A percentile compares a stretch with the other conserved stretches of the same genome.
Conservation (phyloP, 2,888 invertebrate species). For the Scrobipalpa atriplicella region DNA sequence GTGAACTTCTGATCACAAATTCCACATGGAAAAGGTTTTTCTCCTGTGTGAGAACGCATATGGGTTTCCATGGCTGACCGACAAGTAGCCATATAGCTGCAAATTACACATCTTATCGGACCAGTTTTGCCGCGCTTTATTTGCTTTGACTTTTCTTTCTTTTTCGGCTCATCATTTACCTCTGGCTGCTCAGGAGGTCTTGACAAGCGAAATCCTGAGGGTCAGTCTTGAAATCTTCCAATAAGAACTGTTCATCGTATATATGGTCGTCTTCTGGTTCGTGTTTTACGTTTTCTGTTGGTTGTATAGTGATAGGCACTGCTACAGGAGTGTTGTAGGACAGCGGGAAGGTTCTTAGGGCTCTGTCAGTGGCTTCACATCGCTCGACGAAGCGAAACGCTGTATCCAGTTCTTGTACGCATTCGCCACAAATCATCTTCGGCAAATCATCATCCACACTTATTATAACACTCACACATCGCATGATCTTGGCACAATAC, state of each 20-base stretch:
- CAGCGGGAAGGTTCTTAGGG: constrained; percentile 38
- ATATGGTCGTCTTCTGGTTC: constrained; percentile 13
- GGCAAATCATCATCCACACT: constrained; percentile 66
- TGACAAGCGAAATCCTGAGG: neutral
- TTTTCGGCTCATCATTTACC: constrained; percentile 23
- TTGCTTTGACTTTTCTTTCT: constrained; percentile 41
- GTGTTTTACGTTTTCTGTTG: constrained; percentile 2
- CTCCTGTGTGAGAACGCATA: constrained; percentile 71
- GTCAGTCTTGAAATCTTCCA: constrained; percentile 34
- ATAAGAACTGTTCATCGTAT: constrained; percentile 34
- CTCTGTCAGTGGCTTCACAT: constrained; percentile 65
- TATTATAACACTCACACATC: constrained; percentile 59
- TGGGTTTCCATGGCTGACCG: constrained; percentile 67
- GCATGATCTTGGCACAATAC: constrained; percentile 62
- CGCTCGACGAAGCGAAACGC: constrained; percentile 64
- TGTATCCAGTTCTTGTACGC: constrained; percentile 56
- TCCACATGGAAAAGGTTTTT: constrained; percentile 65
- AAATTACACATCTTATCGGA: constrained; percentile 62
- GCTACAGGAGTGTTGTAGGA: neutral
- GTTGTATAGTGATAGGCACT: too few relatives aligned
- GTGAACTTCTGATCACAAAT: constrained; percentile 58
- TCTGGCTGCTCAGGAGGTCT: neutral
- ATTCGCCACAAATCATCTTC: constrained; percentile 59
- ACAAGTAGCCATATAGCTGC: constrained; percentile 58
- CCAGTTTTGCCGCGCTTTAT: constrained; percentile 47